Percentiles rank a stretch among this genome's conserved stretches.
Conservation (phyloP, 2,797 vertebrate genomes). For the Morus bassanus region DNA sequence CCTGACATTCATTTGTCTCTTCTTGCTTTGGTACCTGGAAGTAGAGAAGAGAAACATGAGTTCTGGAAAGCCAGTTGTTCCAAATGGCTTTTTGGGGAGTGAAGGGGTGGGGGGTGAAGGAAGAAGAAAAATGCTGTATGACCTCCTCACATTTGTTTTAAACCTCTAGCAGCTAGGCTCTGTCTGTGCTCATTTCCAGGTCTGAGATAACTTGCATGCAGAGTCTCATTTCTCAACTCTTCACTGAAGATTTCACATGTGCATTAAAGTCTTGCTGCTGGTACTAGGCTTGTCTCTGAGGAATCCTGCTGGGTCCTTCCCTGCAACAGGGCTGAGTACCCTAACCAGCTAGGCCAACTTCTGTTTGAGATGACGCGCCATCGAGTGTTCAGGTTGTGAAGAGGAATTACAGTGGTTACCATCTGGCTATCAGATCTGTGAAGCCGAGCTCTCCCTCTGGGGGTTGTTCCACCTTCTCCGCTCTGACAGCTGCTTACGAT, state of each 20-base stretch:
- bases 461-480: not conserved
- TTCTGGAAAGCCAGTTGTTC: not conserved
- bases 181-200: not conserved
- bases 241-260: not conserved
- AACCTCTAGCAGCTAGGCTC: not conserved
- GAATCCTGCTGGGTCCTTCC: not conserved
- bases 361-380: not conserved
- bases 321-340: not conserved
- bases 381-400: not conserved
- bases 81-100: not conserved
- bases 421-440: not conserved
- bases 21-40: constrained; percentile 73
- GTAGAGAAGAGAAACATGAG: not conserved
- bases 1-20: constrained; percentile 33
- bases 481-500: not conserved
- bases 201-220: not conserved
- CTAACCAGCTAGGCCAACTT: not conserved
- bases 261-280: not conserved
- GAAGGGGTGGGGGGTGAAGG: not conserved
- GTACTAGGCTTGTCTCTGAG: not conserved
- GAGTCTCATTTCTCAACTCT: not conserved
- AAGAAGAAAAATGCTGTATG: not conserved
- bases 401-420: not conserved
- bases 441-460: not conserved
- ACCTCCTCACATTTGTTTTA: not conserved